Evolutionary conservation across 2,888 invertebrate species (phyloP).

Genomic region (Euphydryas editha): DNA sequence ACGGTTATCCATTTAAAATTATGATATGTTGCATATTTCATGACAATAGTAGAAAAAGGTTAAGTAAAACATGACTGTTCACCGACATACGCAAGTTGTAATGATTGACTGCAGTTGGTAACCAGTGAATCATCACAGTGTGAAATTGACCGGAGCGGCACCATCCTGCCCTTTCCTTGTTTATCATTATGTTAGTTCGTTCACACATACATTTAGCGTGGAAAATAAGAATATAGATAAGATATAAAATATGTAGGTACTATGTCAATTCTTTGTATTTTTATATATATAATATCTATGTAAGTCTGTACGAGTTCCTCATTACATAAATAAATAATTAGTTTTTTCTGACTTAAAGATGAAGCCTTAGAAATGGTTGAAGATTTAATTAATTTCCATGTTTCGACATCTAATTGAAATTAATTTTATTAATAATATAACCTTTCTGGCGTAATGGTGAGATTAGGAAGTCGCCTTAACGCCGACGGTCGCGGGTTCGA

Average conservation of each 20-base stretch:
- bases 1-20: neutral
- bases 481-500: no score
- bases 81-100: conserved; percentile 1
- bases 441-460: no score
- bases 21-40: conserved; percentile 11
- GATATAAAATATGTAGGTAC: neutral
- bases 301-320: no score
- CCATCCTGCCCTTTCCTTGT: conserved; percentile 19
- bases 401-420: no score
- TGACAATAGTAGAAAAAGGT: conserved; percentile 5
- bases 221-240: conserved; percentile 2
- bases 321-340: no score
- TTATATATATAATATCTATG: no score
- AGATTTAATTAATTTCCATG: no score
- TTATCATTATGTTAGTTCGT: conserved; percentile 13
- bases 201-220: conserved; percentile 13
- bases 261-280: no score
- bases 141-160: conserved; percentile 44
- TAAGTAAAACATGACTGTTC: neutral
- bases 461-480: no score
- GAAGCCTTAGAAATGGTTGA: no score
- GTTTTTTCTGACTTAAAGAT: no score
- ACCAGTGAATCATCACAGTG: conserved; percentile 36
- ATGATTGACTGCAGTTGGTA: conserved; percentile 12
- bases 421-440: no score